Percentiles rank a stretch among this genome's conserved stretches.
phyloP scores from a whole-genome alignment of 2,113 vertebrate species.

The Narcine bancroftii region DNA sequence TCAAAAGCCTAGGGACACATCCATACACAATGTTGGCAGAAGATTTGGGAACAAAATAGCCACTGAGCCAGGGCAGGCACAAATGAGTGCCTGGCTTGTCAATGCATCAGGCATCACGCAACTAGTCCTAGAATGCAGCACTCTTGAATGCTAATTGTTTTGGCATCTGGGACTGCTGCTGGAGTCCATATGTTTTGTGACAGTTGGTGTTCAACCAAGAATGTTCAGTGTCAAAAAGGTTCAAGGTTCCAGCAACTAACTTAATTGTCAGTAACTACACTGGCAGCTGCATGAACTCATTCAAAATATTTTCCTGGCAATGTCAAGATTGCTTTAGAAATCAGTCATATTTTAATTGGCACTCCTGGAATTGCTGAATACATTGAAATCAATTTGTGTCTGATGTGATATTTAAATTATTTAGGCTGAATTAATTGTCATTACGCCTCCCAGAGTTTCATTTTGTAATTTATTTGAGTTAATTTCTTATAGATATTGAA shows the following conservation, averaged over 20 bases:
- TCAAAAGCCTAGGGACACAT: neutral
- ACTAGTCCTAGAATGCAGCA: constrained; percentile 44
- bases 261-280: constrained; percentile 44
- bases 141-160: constrained; percentile 45
- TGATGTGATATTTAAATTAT: constrained; percentile 1
- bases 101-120: constrained; percentile 40
- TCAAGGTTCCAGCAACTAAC: constrained; percentile 43
- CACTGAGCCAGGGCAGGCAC: neutral
- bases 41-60: neutral
- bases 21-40: neutral
- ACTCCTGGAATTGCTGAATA: constrained; percentile 37
- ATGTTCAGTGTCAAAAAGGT: constrained; percentile 51
- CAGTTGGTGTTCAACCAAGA: constrained; percentile 51
- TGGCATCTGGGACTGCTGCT: constrained; percentile 45
- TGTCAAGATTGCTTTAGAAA: constrained; percentile 27
- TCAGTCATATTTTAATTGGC: constrained; percentile 39
- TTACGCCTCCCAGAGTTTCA: neutral
- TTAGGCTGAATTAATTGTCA: neutral
- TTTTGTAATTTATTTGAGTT: neutral
- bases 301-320: constrained; percentile 42
- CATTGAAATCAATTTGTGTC: neutral
- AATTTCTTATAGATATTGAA: neutral
- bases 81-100: constrained; percentile 41
- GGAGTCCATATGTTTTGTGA: constrained; percentile 52
- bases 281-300: constrained; percentile 41